Evolutionary conservation across 35 echinoderm and acorn worm species (phyloP), one percentile per base, ranked within the genome.

Genomic region (Stichopus chloronotus): DNA sequence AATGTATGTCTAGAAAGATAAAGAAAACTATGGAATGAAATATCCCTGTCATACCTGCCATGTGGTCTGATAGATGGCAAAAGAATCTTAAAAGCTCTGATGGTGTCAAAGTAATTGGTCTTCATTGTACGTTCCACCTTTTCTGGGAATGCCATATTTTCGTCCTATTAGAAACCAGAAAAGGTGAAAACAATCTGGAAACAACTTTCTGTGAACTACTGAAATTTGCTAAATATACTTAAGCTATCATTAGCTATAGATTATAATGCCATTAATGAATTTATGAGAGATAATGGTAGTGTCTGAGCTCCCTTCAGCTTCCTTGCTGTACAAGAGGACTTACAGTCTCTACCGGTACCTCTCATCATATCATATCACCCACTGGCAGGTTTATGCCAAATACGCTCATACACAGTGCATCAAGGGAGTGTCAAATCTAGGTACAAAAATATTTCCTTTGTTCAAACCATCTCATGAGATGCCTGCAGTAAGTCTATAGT

Each of bases 11-110:
- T 43, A 43, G 30, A 43, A 43, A 43, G 30, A 43, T 43, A 43
- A 43, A 43, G 30, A 43, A 43, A 43, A 43, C 30, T 71, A n/a
- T 2, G n/a, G n/a, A 71, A 71, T n/a, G 25, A 24, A 21, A 76
- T 21, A 6, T 7, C 72, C 7, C 72, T 21, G 19, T 17, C 81
- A 65, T 92, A 97, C 96, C 96, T 97, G 59, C 94, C 92, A 83
- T 95, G 86, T 69, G 93, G 53, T 60, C 94, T 76, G 1, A 97
- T 58, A 6, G 93, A 10, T 6, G 92, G 88, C 11, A 88, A 6
- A 6, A 98, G 89, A 8, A 85, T 79, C 21, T 95, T 53, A n/a
- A 65, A 94, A 12, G 92, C 79, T 25, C 86, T 77, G 13, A 94
- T 23, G 1, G 84, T 84, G 30, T 69, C 92, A 56, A 60, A 78